These are phyloP conservation scores for Bruchidius siliquastri DNA, from an alignment of 2,888 invertebrate species.

Conservation along the genomic window DNA sequence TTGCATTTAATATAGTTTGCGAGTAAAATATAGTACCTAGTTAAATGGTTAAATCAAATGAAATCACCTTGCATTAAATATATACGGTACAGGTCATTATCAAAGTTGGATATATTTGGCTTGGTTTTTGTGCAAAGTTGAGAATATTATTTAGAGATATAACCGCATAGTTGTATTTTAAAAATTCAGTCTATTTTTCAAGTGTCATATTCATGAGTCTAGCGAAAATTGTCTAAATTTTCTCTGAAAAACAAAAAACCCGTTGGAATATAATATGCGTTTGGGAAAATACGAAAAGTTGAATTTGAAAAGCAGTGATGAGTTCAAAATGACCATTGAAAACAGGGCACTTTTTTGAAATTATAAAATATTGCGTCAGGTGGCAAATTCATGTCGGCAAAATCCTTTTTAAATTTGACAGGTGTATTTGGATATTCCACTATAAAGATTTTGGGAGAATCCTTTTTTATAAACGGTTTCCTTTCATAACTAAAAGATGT, in stretches of 20 bases:
- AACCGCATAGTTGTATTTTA: not conserved
- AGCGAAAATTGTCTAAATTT: not conserved
- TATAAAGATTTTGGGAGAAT: too few species aligned
- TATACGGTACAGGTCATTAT: too few species aligned
- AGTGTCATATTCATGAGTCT: not conserved
- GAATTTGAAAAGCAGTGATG: slow-evolving; percentile 24
- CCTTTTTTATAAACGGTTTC: too few species aligned
- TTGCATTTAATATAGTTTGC: too few species aligned
- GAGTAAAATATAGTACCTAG: too few species aligned
- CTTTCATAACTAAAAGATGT: too few species aligned
- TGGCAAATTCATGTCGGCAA: not conserved
- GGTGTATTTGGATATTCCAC: too few species aligned
- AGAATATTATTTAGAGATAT: not conserved
- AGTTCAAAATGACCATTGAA: slow-evolving; percentile 20
- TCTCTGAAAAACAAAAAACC: not conserved
- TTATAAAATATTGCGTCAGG: not conserved
- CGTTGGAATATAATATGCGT: not conserved
- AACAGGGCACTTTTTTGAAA: slow-evolving; percentile 30
- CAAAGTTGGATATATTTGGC: too few species aligned
- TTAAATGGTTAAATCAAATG: too few species aligned
- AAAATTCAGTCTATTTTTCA: not conserved
- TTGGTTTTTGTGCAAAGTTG: too few species aligned
- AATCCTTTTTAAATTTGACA: too few species aligned
- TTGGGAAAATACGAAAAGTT: not conserved
- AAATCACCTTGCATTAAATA: too few species aligned